Evolutionary conservation across 2,113 vertebrate genomes (phyloP).

Genomic region (Bufo gargarizans): DNA sequence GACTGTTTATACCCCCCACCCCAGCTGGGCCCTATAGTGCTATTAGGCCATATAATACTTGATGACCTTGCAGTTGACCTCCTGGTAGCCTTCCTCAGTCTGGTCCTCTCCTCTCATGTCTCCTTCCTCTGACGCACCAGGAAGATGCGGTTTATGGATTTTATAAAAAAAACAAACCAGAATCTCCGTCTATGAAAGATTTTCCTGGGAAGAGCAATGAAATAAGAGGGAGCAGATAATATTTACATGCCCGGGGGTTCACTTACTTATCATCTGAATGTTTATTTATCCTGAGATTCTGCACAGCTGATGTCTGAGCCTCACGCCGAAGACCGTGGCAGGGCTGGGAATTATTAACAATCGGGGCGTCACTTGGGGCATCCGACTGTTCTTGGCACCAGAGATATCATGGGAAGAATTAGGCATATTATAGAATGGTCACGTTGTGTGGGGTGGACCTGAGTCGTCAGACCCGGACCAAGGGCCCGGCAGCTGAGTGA

Average conservation of each 20-base stretch:
- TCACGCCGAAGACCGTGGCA: neutral
- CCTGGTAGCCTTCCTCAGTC: neutral
- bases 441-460: no score
- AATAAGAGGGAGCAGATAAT: neutral
- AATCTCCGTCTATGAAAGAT: neutral
- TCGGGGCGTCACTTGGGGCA: neutral
- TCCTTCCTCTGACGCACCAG: neutral
- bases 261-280: neutral
- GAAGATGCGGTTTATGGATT: constrained; percentile 3
- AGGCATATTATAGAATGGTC: neutral
- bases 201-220: neutral
- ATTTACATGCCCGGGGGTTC: neutral
- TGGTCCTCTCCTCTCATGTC: neutral
- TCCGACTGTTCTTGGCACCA: neutral
- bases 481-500: no score
- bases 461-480: no score
- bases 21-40: no score
- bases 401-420: neutral
- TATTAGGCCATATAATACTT: neutral
- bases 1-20: no score
- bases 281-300: neutral
- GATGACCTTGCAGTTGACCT: neutral
- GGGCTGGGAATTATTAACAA: no score
- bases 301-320: neutral
- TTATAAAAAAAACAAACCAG: neutral